Conservation (phyloP, 1,140 invertebrate genomes). For the Brachionus sp. region DNA sequence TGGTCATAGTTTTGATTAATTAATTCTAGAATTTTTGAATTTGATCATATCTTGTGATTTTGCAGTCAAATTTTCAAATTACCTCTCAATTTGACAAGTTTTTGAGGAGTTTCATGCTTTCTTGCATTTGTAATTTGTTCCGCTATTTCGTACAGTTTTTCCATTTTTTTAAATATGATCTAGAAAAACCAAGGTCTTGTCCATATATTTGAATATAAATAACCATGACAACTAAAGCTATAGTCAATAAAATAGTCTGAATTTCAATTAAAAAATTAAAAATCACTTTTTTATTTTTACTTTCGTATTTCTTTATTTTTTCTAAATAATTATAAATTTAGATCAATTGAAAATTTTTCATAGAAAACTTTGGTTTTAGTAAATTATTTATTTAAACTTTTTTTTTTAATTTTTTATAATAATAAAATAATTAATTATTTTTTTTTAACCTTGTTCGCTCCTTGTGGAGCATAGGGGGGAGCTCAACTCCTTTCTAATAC, state of each 20-base stretch:
- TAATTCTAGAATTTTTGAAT: not conserved
- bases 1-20: not conserved
- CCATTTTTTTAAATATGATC: not conserved
- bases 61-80: not conserved
- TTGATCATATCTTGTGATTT: not conserved
- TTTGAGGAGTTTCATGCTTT: conserved; percentile 15
- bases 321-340: not conserved
- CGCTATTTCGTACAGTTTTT: conserved; percentile 6
- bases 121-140: not conserved
- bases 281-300: not conserved
- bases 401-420: too few relatives aligned
- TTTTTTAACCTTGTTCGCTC: too few relatives aligned
- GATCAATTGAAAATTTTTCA: too few relatives aligned
- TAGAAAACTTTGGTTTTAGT: too few relatives aligned
- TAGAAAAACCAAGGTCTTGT: not conserved
- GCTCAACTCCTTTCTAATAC: too few relatives aligned
- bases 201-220: not conserved
- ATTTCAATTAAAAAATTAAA: not conserved
- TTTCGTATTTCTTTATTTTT: not conserved
- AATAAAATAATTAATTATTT: too few relatives aligned
- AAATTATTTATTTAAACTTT: too few relatives aligned
- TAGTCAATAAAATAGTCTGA: not conserved
- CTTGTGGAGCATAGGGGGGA: too few relatives aligned
- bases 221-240: not conserved
- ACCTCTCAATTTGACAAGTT: conserved; percentile 32